A percentile compares a stretch with the other conserved stretches of the same genome.
These are phyloP conservation scores for Mythimna ferrago DNA, from an alignment of 2,888 invertebrate species.

Conservation along the genomic window DNA sequence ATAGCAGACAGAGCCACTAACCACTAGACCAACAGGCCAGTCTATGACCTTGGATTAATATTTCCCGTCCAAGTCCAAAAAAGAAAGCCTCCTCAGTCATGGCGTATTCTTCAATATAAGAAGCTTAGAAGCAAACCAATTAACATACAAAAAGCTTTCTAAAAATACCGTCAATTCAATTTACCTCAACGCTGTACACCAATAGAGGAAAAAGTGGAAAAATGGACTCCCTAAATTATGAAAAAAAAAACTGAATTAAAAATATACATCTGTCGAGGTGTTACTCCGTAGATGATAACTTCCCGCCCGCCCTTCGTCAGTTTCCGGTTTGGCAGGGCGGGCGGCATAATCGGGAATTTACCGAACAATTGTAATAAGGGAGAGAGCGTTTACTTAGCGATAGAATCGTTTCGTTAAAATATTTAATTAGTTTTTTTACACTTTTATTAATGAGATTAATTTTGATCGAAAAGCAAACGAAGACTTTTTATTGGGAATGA, in stretches of 20 bases:
- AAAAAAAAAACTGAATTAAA: conserved; percentile 52
- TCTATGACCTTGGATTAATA: no score
- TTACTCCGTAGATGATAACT: conserved; percentile 68
- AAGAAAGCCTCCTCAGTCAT: background rate
- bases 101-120: background rate
- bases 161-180: conserved; percentile 20
- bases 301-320: conserved; percentile 59
- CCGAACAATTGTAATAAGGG: conserved; percentile 68
- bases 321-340: conserved; percentile 60
- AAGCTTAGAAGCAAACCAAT: conserved; percentile 29
- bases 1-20: no score
- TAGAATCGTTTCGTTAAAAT: conserved; percentile 55
- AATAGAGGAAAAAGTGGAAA: conserved; percentile 7
- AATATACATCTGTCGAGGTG: conserved; percentile 65
- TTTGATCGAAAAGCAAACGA: conserved; percentile 23
- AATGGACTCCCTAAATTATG: conserved; percentile 40
- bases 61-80: background rate
- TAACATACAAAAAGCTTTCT: background rate
- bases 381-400: conserved; percentile 54
- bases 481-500: conserved; percentile 3
- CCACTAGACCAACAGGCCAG: no score
- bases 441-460: conserved; percentile 30
- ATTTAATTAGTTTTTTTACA: conserved; percentile 53
- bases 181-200: conserved; percentile 14
- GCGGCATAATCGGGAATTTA: conserved; percentile 72